phyloP scores from a whole-genome alignment of 2,113 vertebrate species.

The Periophthalmodon schlosseri region DNA sequence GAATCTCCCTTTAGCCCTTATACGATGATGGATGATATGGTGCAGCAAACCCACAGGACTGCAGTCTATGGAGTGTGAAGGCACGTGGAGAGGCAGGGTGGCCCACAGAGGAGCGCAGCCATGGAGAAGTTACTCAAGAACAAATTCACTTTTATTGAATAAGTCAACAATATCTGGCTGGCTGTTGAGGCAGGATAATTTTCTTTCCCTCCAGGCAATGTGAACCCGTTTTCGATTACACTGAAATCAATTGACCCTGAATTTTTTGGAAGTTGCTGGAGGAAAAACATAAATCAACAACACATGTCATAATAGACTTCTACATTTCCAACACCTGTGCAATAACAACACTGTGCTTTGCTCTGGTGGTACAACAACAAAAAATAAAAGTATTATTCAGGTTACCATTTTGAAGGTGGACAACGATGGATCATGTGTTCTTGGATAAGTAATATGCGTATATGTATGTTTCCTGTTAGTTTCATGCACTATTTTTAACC shows the following conservation, averaged over 20 bases:
- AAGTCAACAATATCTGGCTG: constrained; percentile 18
- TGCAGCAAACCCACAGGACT: constrained; percentile 47
- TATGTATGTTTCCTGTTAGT: not conserved
- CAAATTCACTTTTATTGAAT: constrained; percentile 37
- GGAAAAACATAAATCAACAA: constrained; percentile 11
- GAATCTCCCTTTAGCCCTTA: constrained; percentile 54
- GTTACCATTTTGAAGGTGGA: too few species aligned
- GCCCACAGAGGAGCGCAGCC: not conserved
- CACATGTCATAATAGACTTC: constrained; percentile 6
- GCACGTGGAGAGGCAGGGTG: constrained; percentile 18
- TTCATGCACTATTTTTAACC: too few species aligned
- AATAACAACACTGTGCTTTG: constrained; percentile 6
- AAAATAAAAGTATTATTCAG: not conserved
- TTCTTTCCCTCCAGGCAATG: not conserved
- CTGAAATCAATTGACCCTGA: constrained; percentile 20
- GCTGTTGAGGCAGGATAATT: constrained; percentile 7
- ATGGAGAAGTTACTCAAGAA: constrained; percentile 35
- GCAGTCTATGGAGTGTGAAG: constrained; percentile 59
- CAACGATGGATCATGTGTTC: too few species aligned
- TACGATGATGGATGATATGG: constrained; percentile 69
- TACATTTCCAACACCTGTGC: constrained; percentile 15
- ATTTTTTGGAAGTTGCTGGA: constrained; percentile 1
- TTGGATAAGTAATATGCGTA: not conserved
- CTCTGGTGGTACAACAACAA: not conserved
- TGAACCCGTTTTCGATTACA: constrained; percentile 3